These are phyloP conservation scores for Drosophila elegans DNA, from an alignment of 1,140 invertebrate species.

Conservation along the genomic window DNA sequence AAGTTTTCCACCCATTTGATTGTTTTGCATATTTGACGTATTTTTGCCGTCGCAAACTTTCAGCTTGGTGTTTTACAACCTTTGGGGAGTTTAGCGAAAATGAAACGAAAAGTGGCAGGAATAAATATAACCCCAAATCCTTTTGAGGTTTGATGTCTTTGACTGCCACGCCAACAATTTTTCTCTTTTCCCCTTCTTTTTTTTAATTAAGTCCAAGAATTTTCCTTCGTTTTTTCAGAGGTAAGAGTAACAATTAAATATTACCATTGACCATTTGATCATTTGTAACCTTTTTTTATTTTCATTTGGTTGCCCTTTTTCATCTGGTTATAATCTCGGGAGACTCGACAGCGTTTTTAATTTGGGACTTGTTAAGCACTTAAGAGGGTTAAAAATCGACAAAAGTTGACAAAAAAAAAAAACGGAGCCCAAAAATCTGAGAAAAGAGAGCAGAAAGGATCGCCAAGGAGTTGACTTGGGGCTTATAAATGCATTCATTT, in stretches of 20 bases:
- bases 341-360: slow-evolving; percentile 68
- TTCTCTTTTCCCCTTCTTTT: slow-evolving; percentile 14
- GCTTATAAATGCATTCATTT: slow-evolving; percentile 73
- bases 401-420: slow-evolving; percentile 65
- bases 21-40: slow-evolving; percentile 53
- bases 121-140: slow-evolving; percentile 26
- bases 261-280: slow-evolving; percentile 71
- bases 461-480: slow-evolving; percentile 38
- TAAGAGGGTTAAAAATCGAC: slow-evolving; percentile 80
- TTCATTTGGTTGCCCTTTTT: slow-evolving; percentile 31
- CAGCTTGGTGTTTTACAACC: slow-evolving; percentile 23
- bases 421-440: slow-evolving; percentile 18
- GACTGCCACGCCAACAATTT: slow-evolving; percentile 17
- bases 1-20: slow-evolving; percentile 37
- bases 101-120: slow-evolving; percentile 16
- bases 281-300: slow-evolving; percentile 63
- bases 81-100: slow-evolving; percentile 36
- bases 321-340: slow-evolving; percentile 64
- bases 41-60: slow-evolving; percentile 46
- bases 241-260: slow-evolving; percentile 67
- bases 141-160: slow-evolving; percentile 54
- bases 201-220: slow-evolving; percentile 67
- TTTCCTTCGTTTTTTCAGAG: slow-evolving; percentile 9
- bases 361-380: slow-evolving; percentile 79
- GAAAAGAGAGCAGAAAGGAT: slow-evolving; percentile 41